Evolutionary conservation across 1,140 invertebrate species (phyloP), one percentile per base, ranked within the genome.

Genomic region (Pissodes strobi): DNA sequence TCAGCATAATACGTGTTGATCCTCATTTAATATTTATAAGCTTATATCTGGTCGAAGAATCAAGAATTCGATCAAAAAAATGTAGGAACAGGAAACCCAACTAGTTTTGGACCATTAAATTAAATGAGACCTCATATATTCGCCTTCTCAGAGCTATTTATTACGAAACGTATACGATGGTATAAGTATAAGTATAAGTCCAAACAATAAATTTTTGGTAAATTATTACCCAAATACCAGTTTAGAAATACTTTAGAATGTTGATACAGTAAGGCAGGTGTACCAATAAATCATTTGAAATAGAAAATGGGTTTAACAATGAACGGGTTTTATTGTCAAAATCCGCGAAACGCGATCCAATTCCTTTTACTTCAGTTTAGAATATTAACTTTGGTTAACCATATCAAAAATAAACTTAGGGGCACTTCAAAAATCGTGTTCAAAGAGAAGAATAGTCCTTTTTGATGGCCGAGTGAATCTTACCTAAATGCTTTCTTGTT

Each of bases 21-120:
- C 37, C 25, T 21, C 19, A 19, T 10, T 55, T 22, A 55, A 55
- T 38, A 55, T 4, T 55, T 12, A 55, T 55, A 15, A 34, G n/a
- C 21, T 12, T 53, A 2, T 55, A 38, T 55, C 52, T 55, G 6
- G 25, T 8, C 1, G 12, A n/a, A 21, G 52, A 55, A 55, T 55
- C 52, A 15, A 39, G 17, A 55, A 39, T 37, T 55, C 52, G 18
- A 39, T 55, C 6, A 39, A 55, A 39, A n/a, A 39, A 39, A 39
- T 38, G n/a, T 39, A 10, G 49, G 23, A 52, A 34, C 39, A 38
- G 37, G 52, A 55, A 39, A 55, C 52, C 52, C 27, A 34, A 52
- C 49, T 25, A 52, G 49, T 52, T 52, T 52, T 17, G 49, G 30
- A 34, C 49, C 49, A 52, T 34, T 52, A 52, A 52, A 52, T 52